Conservation (phyloP, 2,797 vertebrate species). For the Pempheris klunzingeri region DNA sequence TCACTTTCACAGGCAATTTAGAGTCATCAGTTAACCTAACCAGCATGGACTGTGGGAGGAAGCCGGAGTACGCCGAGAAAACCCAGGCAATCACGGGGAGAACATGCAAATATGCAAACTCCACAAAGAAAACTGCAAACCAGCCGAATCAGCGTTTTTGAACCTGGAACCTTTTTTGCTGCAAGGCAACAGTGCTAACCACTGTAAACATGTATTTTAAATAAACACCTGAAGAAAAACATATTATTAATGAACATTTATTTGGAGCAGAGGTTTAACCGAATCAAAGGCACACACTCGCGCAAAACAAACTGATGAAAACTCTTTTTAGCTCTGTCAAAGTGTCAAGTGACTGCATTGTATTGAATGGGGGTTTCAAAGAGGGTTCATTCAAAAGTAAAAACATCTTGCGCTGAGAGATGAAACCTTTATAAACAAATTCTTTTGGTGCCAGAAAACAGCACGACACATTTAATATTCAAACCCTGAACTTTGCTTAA, state of each 20-base stretch:
- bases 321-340: conserved; percentile 4
- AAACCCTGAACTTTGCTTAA: conserved; percentile 58
- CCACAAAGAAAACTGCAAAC: too few relatives aligned
- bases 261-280: background rate
- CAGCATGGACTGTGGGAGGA: too few relatives aligned
- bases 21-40: too few relatives aligned
- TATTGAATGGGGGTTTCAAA: conserved; percentile 1
- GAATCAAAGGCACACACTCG: background rate
- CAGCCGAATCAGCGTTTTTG: too few relatives aligned
- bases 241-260: background rate
- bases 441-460: conserved; percentile 35
- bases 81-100: too few relatives aligned
- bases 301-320: conserved; percentile 14
- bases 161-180: too few relatives aligned
- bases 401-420: conserved; percentile 31
- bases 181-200: too few relatives aligned
- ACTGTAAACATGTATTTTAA: background rate
- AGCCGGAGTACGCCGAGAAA: too few relatives aligned
- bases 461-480: conserved; percentile 42
- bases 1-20: too few relatives aligned
- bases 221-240: background rate
- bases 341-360: conserved; percentile 1
- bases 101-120: too few relatives aligned
- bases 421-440: conserved; percentile 28
- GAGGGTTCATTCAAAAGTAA: conserved; percentile 17